Base-by-base conservation (phyloP, 92 coral and sea anemone species). In the Galaxea fascicularis region DNA sequence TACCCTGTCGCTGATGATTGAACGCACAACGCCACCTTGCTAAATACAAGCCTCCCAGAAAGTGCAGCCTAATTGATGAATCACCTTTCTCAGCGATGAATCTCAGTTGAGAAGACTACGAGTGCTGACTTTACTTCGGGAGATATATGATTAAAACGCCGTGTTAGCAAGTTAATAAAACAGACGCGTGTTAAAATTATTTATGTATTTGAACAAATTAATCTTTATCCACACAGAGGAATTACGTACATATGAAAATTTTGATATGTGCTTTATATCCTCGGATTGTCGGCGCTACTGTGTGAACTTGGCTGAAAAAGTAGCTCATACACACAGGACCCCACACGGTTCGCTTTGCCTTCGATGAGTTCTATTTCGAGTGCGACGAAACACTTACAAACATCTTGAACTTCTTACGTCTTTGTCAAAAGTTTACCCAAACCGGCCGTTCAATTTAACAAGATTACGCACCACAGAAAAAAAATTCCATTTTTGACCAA, bases 131-230 rank as follows among this genome's bases (percentile, higher is more conserved):
- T 63, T 14, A 3, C 46, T 56, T 21, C 51, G 49, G 46, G 62
- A 2, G 35, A 44, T 53, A 76, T 57, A 27, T 57, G 81, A 25
- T 39, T 29, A 63, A 45, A 51, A 51, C 28, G n/a, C 66, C 28
- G 29, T 66, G 75, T 65, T 10, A 4, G 58, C 15, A 13, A 65
- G 47, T 4, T 76, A 76, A 21, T 79, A 49, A 65, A 49, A 47
- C 26, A 13, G 51, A 51, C n/a, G 84, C 53, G 47, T 51, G 57
- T 66, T 39, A 52, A 57, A 56, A 35, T 58, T 24, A 16, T 57
- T 82, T 68, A 70, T n/a, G 78, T 82, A 73, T 71, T 71, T 57
- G 73, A 57, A 73, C 78, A 82, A 70, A 70, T 24, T 10, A 70
- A 82, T 70, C 77, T 41, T 56, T 71, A 25, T 24, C 74, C 17